Conservation (phyloP, 2,888 invertebrate species). For the Temnothorax ravouxi region DNA sequence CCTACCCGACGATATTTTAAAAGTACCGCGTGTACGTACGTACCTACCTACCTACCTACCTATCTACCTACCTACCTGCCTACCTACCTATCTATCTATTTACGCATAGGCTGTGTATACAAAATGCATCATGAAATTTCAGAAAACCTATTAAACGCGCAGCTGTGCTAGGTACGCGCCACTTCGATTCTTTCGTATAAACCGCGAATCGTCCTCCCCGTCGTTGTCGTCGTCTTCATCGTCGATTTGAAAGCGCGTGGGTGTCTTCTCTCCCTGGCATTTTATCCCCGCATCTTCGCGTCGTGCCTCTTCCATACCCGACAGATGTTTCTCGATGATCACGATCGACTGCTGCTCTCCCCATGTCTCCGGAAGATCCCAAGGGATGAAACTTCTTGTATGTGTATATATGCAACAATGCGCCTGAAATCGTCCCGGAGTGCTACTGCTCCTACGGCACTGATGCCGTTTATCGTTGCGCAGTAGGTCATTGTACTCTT, state of each 20-base stretch:
- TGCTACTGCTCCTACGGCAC: conserved; percentile 5
- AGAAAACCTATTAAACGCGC: conserved; percentile 52
- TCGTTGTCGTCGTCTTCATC: background rate
- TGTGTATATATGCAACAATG: conserved; percentile 26
- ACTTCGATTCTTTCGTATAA: background rate
- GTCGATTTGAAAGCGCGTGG: conserved; percentile 77
- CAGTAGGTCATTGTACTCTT: conserved; percentile 39
- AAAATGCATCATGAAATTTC: conserved; percentile 54
- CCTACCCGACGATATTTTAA: background rate
- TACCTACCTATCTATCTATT: conserved; percentile 21
- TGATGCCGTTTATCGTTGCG: conserved; percentile 45
- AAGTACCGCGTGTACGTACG: background rate
- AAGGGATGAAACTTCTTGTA: conserved; percentile 9
- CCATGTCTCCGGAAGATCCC: conserved; percentile 47
- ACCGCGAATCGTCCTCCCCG: background rate
- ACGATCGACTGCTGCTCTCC: conserved; percentile 28
- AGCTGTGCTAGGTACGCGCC: conserved; percentile 66
- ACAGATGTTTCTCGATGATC: conserved; percentile 72
- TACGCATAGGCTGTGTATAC: conserved; percentile 29
- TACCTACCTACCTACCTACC: conserved; percentile 7
- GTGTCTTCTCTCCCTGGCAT: conserved; percentile 69
- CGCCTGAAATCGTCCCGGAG: conserved; percentile 18
- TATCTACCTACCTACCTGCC: conserved; percentile 7
- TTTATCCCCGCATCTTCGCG: conserved; percentile 24
- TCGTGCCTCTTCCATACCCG: conserved; percentile 35